Percentiles rank a stretch among this genome's conserved stretches.
phyloP scores from a whole-genome alignment of 1,140 invertebrate species.

The Nylanderia fulva region DNA sequence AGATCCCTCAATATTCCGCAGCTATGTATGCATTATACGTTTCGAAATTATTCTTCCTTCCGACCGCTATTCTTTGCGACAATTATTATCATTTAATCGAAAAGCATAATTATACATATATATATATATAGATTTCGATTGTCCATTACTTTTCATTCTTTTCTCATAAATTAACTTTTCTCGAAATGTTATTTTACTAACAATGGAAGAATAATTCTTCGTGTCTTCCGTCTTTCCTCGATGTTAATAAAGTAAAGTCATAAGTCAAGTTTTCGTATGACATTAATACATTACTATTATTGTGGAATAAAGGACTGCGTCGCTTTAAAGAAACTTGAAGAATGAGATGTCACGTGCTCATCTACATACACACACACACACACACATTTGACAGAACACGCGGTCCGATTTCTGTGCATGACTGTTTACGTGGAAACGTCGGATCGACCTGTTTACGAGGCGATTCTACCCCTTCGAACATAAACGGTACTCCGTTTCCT shows the following conservation, averaged over 20 bases:
- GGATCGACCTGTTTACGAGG: conserved; percentile 56
- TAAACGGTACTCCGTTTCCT: conserved; percentile 42
- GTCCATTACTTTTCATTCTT: conserved; percentile 12
- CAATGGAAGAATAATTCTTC: not conserved
- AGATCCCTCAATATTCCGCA: not conserved
- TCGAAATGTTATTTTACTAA: not conserved
- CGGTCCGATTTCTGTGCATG: conserved; percentile 16
- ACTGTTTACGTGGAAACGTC: conserved; percentile 50
- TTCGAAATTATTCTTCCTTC: not conserved
- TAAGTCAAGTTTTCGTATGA: not conserved
- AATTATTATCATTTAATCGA: not conserved
- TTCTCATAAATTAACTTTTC: not conserved
- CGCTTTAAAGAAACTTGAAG: conserved; percentile 60
- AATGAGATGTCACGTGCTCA: not conserved
- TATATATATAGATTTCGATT: too few relatives aligned
- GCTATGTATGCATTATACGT: not conserved
- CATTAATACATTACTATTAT: conserved; percentile 71
- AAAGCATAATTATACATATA: not conserved
- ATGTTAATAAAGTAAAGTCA: not conserved
- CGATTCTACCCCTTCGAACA: conserved; percentile 39
- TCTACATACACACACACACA: not conserved
- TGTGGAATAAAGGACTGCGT: conserved; percentile 65
- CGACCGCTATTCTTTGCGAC: not conserved
- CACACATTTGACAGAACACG: conserved; percentile 1
- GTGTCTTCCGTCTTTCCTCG: not conserved